Evolutionary conservation across 2,797 vertebrate genomes (phyloP).

Genomic region (Pelobates cultripes): DNA sequence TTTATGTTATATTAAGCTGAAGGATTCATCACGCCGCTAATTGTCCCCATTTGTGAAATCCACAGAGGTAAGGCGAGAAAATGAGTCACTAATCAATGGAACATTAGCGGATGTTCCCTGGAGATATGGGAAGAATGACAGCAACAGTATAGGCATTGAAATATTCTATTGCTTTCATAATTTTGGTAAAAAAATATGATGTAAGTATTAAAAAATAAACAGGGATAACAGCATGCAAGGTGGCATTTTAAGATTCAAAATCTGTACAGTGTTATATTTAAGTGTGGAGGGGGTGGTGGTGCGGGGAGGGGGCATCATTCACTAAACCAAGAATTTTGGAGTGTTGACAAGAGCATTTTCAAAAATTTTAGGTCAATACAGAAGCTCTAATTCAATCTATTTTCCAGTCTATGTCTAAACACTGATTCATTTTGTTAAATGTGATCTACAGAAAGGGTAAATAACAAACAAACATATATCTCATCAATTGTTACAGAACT

Average conservation of each 20-base stretch:
- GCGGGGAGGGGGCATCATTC: too few relatives aligned
- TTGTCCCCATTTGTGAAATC: conserved; percentile 51
- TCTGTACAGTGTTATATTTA: not conserved
- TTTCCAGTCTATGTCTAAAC: too few relatives aligned
- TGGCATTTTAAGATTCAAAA: conserved; percentile 22
- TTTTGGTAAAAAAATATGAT: conserved; percentile 25
- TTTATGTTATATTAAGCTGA: conserved; percentile 36
- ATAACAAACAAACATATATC: too few relatives aligned
- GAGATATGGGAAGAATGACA: conserved; percentile 33
- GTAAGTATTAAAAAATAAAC: conserved; percentile 27
- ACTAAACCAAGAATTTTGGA: too few relatives aligned
- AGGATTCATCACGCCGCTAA: conserved; percentile 41
- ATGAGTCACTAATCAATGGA: conserved; percentile 51
- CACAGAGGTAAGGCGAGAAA: conserved; percentile 45
- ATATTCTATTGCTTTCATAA: conserved; percentile 34
- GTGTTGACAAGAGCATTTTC: too few relatives aligned
- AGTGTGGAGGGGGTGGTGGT: too few relatives aligned
- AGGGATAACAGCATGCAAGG: conserved; percentile 19
- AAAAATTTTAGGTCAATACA: too few relatives aligned
- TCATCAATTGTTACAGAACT: too few relatives aligned
- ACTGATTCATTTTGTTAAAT: too few relatives aligned
- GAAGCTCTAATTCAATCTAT: too few relatives aligned
- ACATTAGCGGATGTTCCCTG: conserved; percentile 54
- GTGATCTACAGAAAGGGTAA: too few relatives aligned
- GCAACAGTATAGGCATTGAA: conserved; percentile 36